phyloP scores from a whole-genome alignment of 2,888 invertebrate species.

The Perizoma affinitatum region DNA sequence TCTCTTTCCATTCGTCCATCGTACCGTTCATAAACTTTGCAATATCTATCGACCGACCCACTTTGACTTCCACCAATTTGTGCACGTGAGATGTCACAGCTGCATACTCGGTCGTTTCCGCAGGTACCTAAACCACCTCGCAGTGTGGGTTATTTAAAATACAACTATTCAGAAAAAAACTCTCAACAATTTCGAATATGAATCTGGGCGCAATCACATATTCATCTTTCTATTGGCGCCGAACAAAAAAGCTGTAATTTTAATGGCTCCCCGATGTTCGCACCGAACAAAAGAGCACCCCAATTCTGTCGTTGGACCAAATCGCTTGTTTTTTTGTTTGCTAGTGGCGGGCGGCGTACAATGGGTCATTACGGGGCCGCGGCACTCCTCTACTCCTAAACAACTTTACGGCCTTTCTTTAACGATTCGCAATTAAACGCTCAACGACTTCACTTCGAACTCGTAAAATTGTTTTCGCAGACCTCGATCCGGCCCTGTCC shows the following conservation, averaged over 20 bases:
- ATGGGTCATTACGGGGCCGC: conserved; percentile 47
- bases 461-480: conserved; percentile 49
- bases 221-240: conserved; percentile 47
- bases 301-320: conserved; percentile 48
- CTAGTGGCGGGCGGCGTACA: conserved; percentile 45
- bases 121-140: conserved; percentile 5
- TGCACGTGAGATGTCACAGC: conserved; percentile 41
- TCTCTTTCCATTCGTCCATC: conserved; percentile 43
- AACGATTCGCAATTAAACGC: conserved; percentile 58
- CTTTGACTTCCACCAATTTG: conserved; percentile 36
- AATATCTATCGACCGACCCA: conserved; percentile 52
- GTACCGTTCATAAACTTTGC: conserved; percentile 52
- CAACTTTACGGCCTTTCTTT: conserved; percentile 56
- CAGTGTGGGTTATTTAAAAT: conserved; percentile 37
- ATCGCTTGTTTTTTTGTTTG: conserved; percentile 63
- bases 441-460: conserved; percentile 50
- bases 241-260: conserved; percentile 55
- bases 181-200: conserved; percentile 41
- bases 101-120: conserved; percentile 39
- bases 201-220: conserved; percentile 45
- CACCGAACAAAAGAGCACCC: conserved; percentile 56
- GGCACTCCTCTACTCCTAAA: conserved; percentile 42
- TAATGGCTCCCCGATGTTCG: conserved; percentile 58
- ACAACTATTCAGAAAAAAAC: conserved; percentile 41
- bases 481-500: conserved; percentile 32